Conservation (phyloP, 2,113 vertebrate species). For the Pontoporia blainvillei region DNA sequence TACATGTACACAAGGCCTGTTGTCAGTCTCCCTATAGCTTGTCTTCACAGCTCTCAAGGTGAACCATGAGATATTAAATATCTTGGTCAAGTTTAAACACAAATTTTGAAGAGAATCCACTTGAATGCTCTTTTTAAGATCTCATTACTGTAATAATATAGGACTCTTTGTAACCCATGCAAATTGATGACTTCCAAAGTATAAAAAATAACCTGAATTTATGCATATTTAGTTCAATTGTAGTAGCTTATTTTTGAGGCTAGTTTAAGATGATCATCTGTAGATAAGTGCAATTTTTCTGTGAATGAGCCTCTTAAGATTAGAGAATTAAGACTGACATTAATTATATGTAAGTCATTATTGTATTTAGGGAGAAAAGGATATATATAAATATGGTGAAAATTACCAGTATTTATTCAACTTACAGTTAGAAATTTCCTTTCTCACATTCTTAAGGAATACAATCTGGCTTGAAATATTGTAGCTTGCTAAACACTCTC, state of each 20-base stretch:
- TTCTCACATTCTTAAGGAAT: conserved; percentile 40
- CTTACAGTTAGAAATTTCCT: conserved; percentile 53
- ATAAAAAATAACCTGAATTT: conserved; percentile 69
- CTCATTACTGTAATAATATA: not conserved
- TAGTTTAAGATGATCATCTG: conserved; percentile 76
- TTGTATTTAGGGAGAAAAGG: conserved; percentile 59
- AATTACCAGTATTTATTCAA: conserved; percentile 72
- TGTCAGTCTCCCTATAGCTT: not conserved
- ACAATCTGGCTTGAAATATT: conserved; percentile 52
- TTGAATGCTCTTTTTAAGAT: not conserved
- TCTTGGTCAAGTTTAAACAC: not conserved
- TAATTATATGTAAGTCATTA: conserved; percentile 76
- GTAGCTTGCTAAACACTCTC: conserved; percentile 22
- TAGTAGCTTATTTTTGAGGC: conserved; percentile 71
- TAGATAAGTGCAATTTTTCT: conserved; percentile 74
- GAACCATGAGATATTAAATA: not conserved
- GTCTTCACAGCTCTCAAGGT: not conserved
- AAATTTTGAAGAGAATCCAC: not conserved
- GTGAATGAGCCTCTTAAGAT: conserved; percentile 73
- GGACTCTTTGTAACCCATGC: conserved; percentile 47
- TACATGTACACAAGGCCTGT: fast-evolving
- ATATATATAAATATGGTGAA: conserved; percentile 65
- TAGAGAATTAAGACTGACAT: conserved; percentile 76
- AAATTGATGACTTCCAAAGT: conserved; percentile 65
- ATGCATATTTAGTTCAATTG: conserved; percentile 79